Base-by-base conservation (phyloP, 2,113 vertebrate genomes). In the Protobothrops mucrosquamatus region DNA sequence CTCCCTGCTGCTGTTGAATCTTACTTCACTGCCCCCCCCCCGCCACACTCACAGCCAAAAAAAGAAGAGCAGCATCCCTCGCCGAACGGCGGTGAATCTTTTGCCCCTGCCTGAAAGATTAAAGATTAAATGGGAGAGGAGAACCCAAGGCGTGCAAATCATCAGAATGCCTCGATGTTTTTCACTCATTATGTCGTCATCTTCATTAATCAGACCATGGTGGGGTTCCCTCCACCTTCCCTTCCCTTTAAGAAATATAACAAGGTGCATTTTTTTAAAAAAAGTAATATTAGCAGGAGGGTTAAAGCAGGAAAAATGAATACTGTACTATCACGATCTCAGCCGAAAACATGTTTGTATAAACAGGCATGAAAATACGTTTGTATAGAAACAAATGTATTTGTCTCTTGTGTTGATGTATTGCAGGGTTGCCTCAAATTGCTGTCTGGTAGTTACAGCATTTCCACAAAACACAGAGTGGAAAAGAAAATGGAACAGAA, bases 1-100 rank as follows among this genome's bases (percentile, higher is more conserved):
- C 96, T 97, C 96, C 97, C 85, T 92, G 97, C 96, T 89, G 96
- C 94, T 94, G 88, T 52, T 55, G 87, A 6, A 39, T 95, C 56
- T 93, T 94, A 93, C 95, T 95, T 87, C 94, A 61, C 91, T 93
- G 93, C 95, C 96, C 51, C 93, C 94, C 61, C 64, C 91, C 87
- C 29, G 3, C 61, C 24, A 11, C 61, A 43, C 54, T 55, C 34
- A 55, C 55, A 46, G 26, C 26, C 26, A 20, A 54, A 85, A 91
- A 92, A 92, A 91, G 57, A 92, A 91, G 69, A 92, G 87, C 93
- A 89, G 95, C 95, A 92, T 93, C 94, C 93, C 5, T 95, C 7
- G 11, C 26, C 20, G n/a, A 57, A 91, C 92, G 22, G 91, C 92
- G 18, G 95, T 93, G 89, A 89, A 59, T 85, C 54, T 59, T 88